Base-by-base conservation (phyloP, 2,113 vertebrate species). In the Falcunculus frontatus region DNA sequence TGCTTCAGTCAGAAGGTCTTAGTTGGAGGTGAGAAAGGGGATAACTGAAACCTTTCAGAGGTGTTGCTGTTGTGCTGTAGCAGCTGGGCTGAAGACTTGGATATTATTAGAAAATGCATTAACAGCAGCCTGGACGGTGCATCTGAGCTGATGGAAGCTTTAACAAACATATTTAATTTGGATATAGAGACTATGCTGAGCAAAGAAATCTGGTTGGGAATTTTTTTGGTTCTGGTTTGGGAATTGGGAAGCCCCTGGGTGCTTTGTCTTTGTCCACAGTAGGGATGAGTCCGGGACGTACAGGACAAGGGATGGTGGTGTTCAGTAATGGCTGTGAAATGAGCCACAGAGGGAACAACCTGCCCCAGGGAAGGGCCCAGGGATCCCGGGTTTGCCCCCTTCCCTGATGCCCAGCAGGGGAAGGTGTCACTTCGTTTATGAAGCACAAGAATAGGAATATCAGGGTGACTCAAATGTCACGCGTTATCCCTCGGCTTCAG, bases 341-440 rank as follows among this genome's bases (percentile, higher is more conserved):
- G 52, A 93, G 47, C 53, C 83, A 30, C 59, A 8, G 32, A 33
- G 37, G 46, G 55, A 82, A 8, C 46, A 18, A 7, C 46, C 11
- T 10, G 56, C 27, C 42, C 41, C 20, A 1, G 26, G 49, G 44
- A 37, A 10, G 44, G 44, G 82, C 59, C 32, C 70, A 1, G 39
- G 41, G 13, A 16, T 9, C 23, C 32, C 3, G 3, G 8, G 4
- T 20, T 56, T 33, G 62, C 50, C 55, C 37, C 39, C 4, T 25
- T 52, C 35, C 29, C 32, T 9, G 59, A 0, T 1, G 11, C 20
- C 14, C 76, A 27, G 55, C 26, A 0, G 17, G 41, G 33, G 22
- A 22, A 27, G 1, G 49, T 4, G 8, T 46, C 35, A 6, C 82
- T 53, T 52, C 4, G 1, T 13, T 69, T 3, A 0, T 2, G 57